Base-by-base conservation (phyloP, 2,888 invertebrate genomes). In the Phymatocera aterrima region DNA sequence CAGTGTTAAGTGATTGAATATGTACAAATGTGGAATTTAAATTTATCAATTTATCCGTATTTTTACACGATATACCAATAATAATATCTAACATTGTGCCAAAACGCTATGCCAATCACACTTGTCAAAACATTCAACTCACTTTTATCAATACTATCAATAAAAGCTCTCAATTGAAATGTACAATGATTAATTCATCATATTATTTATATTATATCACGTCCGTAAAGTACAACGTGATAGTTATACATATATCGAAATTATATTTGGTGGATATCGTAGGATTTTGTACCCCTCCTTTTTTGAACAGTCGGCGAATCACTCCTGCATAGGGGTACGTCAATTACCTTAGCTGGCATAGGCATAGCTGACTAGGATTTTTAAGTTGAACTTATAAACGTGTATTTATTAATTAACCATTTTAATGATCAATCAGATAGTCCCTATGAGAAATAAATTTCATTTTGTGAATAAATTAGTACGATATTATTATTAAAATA, bases 131-230 rank as follows among this genome's bases (percentile, higher is more conserved):
- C 75, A 40, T 57, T 40, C 57, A 75, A 57, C 24, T 24, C 43
- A 75, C 57, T 57, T 24, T 57, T 57, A 75, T n/a, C n/a, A n/a
- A n/a, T n/a, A 40, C 57, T 57, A 28, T 75, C 43, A 78, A 74
- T 78, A 72, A 74, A 74, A 78, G 78, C 78, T 72, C 68, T 78
- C 61, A 74, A 74, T 61, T 43, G 54, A 46, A 78, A 74, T 72
- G 72, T 78, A 78, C 70, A 78, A 68, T 37, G 74, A 34, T 72
- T 78, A 78, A 57, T 72, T 57, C n/a, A 57, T n/a, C 57, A 68
- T 37, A 72, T 54, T 31, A 72, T 51, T 40, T 51, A 57, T n/a
- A n/a, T n/a, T 75, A 40, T 57, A 54, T 60, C 75, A 75, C 75
- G 60, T 60, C 75, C 18, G 31, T 75, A 54, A 75, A 75, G 34